These are phyloP conservation scores for Diplosoma virens DNA, from an alignment of 23 tunicate genomes.

Conservation along the genomic window DNA sequence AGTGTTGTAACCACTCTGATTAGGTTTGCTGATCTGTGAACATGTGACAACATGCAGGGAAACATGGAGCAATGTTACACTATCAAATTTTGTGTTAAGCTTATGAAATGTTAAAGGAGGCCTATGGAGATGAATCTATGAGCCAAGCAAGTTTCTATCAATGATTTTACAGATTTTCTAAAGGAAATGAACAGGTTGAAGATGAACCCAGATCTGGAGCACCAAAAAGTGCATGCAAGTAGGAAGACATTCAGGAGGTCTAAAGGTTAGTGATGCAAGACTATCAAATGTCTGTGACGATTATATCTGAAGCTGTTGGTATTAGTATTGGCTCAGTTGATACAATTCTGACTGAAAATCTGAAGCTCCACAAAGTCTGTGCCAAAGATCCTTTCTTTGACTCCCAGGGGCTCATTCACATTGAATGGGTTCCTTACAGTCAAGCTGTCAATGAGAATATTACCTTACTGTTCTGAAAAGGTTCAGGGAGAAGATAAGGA, in stretches of 20 bases:
- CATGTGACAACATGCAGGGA: constrained; percentile 1
- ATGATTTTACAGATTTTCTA: constrained; percentile 15
- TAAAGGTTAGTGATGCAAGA: constrained; percentile 5
- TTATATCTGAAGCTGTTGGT: constrained; percentile 19
- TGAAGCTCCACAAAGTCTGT: constrained; percentile 20
- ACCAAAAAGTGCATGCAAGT: constrained; percentile 11
- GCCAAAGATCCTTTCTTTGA: constrained; percentile 26
- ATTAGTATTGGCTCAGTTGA: constrained; percentile 11
- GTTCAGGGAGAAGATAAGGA: constrained; percentile 9
- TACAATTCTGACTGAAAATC: constrained; percentile 8
- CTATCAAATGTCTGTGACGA: background rate
- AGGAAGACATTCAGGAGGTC: constrained; percentile 18
- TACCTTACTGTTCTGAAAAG: constrained; percentile 15
- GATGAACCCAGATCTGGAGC: constrained; percentile 28
- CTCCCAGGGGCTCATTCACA: constrained; percentile 24
- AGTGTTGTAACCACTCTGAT: too few relatives aligned
- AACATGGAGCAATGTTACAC: constrained; percentile 6
- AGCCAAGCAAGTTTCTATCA: constrained; percentile 23
- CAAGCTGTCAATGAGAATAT: background rate
- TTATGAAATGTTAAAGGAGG: constrained; percentile 10
- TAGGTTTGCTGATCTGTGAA: constrained; percentile 5
- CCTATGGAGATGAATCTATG: constrained; percentile 11
- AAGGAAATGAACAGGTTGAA: constrained; percentile 10
- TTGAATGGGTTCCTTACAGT: constrained; percentile 14
- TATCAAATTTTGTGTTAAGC: constrained; percentile 16